Evolutionary conservation across 2,888 invertebrate genomes (phyloP).

Genomic region (Plagiodera versicolora): DNA sequence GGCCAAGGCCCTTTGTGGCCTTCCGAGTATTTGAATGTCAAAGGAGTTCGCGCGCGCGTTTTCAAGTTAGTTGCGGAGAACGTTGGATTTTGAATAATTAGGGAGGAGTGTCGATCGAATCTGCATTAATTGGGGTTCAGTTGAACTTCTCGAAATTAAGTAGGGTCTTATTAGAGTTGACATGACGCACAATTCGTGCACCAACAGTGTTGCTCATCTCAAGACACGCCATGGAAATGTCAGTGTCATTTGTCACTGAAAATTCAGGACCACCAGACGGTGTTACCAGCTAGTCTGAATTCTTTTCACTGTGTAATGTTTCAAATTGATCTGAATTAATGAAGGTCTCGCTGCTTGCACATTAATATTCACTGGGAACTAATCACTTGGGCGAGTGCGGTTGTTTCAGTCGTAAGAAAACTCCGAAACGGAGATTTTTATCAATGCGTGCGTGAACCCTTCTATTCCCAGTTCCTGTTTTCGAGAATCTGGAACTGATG

Average conservation of each 20-base stretch:
- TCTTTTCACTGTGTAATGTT: no score
- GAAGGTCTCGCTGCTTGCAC: conserved; percentile 43
- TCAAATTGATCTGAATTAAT: not conserved
- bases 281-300: no score
- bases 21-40: not conserved
- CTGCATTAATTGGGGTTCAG: not conserved
- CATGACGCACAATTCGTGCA: no score
- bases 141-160: not conserved
- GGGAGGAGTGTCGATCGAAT: not conserved
- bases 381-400: conserved; percentile 40
- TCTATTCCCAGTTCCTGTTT: conserved; percentile 11
- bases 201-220: no score
- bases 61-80: not conserved
- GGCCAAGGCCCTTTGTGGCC: not conserved
- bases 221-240: no score
- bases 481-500: not conserved
- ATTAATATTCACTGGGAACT: conserved; percentile 46
- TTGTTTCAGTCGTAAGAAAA: not conserved
- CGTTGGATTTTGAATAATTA: not conserved
- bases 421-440: not conserved
- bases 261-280: no score
- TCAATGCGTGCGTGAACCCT: conserved; percentile 14
- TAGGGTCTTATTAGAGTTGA: not conserved
- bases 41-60: not conserved
- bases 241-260: no score